phyloP scores from a whole-genome alignment of 2,888 invertebrate species.

The Melangyna quadrimaculata region DNA sequence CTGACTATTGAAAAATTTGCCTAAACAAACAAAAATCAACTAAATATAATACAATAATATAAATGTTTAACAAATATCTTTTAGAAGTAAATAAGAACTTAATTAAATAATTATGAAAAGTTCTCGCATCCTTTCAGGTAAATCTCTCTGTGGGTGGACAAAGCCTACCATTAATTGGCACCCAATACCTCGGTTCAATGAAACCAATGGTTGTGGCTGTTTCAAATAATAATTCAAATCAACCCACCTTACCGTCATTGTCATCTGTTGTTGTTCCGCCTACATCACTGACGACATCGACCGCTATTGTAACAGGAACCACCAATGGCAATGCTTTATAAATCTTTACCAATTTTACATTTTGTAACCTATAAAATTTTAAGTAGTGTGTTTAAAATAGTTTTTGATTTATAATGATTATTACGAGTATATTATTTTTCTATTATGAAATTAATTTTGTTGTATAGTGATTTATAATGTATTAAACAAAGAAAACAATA shows the following conservation, averaged over 20 bases:
- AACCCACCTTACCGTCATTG: slow-evolving; percentile 74
- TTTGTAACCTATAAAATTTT: slow-evolving; percentile 62
- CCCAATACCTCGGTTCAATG: slow-evolving; percentile 74
- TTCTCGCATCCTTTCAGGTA: slow-evolving; percentile 67
- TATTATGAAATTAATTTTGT: slow-evolving; percentile 37
- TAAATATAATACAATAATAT: too few relatives aligned
- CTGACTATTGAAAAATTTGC: too few relatives aligned
- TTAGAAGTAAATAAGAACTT: slow-evolving; percentile 1
- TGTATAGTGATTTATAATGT: slow-evolving; percentile 46
- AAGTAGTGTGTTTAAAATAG: slow-evolving; percentile 62
- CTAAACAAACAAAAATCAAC: too few relatives aligned
- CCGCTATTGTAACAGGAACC: slow-evolving; percentile 80
- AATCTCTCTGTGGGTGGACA: slow-evolving; percentile 73
- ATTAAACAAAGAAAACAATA: slow-evolving; percentile 27
- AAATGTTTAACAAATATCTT: neutral
- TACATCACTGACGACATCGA: slow-evolving; percentile 73
- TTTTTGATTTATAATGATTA: slow-evolving; percentile 28
- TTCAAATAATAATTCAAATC: slow-evolving; percentile 71
- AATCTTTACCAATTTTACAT: slow-evolving; percentile 73
- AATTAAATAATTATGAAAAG: slow-evolving; percentile 54
- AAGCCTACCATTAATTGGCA: slow-evolving; percentile 73
- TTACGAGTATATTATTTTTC: slow-evolving; percentile 51
- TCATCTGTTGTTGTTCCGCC: slow-evolving; percentile 74
- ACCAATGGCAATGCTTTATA: slow-evolving; percentile 80
- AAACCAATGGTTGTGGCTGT: slow-evolving; percentile 75